Evolutionary conservation across 2,888 invertebrate genomes (phyloP).

Genomic region (Tenthredo scrophulariae): DNA sequence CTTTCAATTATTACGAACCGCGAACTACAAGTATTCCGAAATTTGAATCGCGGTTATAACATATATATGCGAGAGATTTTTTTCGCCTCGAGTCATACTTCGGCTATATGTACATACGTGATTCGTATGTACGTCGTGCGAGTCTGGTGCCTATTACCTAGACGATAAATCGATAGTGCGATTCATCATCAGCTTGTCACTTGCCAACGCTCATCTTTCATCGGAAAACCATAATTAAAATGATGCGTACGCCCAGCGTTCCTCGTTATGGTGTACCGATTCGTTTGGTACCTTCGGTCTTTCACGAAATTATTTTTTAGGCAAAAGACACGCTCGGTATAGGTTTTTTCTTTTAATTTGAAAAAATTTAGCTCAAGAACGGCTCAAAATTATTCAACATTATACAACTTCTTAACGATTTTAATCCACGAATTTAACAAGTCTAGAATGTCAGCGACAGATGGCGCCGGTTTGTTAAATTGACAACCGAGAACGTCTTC

Average conservation of each 20-base stretch:
- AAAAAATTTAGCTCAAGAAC: neutral
- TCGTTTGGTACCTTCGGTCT: neutral
- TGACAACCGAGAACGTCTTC: conserved; percentile 24
- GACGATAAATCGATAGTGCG: conserved; percentile 44
- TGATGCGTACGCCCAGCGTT: neutral
- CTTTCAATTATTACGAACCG: no score
- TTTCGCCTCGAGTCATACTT: neutral
- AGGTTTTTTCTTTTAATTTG: neutral
- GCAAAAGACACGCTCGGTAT: neutral
- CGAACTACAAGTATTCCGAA: neutral
- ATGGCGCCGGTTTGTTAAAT: conserved; percentile 51
- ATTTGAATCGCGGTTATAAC: neutral
- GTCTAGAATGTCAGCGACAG: conserved; percentile 25
- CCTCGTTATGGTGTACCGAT: neutral
- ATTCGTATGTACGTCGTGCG: no score
- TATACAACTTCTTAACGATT: neutral
- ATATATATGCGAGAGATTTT: neutral
- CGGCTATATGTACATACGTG: neutral
- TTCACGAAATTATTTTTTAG: neutral
- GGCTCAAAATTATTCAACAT: neutral
- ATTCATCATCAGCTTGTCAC: conserved; percentile 49
- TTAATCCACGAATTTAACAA: neutral
- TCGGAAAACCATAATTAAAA: conserved; percentile 50
- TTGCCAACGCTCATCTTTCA: conserved; percentile 46
- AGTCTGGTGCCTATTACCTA: neutral